Percentiles rank a stretch among this genome's conserved stretches.
These are phyloP conservation scores for Pogonus chalceus DNA, from an alignment of 1,140 invertebrate genomes.

Conservation along the genomic window DNA sequence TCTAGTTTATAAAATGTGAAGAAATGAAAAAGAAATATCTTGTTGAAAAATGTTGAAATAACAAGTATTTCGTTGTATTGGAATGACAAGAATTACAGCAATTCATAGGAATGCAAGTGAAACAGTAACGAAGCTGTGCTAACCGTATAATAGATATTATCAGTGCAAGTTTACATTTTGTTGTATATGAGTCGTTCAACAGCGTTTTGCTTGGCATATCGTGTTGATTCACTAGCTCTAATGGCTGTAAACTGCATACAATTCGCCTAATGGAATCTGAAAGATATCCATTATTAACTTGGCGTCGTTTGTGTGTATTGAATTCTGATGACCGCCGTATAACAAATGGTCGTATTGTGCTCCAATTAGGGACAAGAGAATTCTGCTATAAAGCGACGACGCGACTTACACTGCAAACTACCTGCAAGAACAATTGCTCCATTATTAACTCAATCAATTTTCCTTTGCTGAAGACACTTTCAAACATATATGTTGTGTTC, in stretches of 20 bases:
- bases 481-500: no score
- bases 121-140: neutral
- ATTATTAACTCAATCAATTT: no score
- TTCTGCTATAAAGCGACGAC: neutral
- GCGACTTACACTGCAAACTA: neutral
- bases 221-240: neutral
- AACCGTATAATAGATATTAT: no score
- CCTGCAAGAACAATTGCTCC: neutral
- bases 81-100: neutral
- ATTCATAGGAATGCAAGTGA: neutral
- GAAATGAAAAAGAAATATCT: no score
- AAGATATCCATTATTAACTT: constrained; percentile 3
- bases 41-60: no score
- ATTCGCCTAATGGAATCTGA: constrained; percentile 2
- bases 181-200: neutral
- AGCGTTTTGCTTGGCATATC: neutral
- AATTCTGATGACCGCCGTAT: constrained; percentile 3
- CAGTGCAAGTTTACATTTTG: no score
- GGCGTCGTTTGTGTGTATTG: neutral
- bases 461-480: no score
- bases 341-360: neutral
- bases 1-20: no score
- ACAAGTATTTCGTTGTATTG: no score
- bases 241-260: neutral
- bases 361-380: neutral